Evolutionary conservation across 2,113 vertebrate genomes (phyloP).

Genomic region (Charadrius vociferus): DNA sequence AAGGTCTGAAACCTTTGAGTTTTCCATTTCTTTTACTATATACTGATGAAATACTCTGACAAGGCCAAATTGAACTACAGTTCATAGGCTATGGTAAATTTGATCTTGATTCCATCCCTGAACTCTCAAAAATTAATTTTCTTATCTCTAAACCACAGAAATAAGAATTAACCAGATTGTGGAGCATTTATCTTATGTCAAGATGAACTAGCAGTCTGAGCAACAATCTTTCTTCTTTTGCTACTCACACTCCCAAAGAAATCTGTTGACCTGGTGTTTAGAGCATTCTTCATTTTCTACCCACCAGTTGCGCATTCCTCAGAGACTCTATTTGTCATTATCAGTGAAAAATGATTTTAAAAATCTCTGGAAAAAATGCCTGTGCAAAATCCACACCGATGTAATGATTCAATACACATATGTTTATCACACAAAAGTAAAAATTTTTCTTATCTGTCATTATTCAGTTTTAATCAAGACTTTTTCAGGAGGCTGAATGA

Average conservation of each 20-base stretch:
- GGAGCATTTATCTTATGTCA: background rate
- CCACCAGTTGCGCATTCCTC: background rate
- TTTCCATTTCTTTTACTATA: constrained; percentile 38
- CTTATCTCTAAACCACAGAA: constrained; percentile 69
- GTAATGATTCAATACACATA: background rate
- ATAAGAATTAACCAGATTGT: constrained; percentile 38
- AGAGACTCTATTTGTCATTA: background rate
- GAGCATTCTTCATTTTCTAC: background rate
- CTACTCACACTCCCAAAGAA: background rate
- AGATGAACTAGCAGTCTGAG: background rate
- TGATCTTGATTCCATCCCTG: constrained; percentile 31
- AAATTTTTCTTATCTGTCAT: background rate
- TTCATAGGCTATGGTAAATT: constrained; percentile 14
- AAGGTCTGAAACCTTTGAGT: constrained; percentile 26
- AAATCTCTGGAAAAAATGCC: background rate
- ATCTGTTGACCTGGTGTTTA: background rate
- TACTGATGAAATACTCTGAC: constrained; percentile 15
- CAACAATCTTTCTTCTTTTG: background rate
- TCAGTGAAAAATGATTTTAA: background rate
- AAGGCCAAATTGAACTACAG: background rate
- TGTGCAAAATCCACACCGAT: background rate
- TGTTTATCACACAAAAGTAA: background rate
- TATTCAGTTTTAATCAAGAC: background rate
- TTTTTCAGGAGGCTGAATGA: background rate
- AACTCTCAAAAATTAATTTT: constrained; percentile 61